Conservation (phyloP, 2,797 vertebrate genomes). For the Zalophus californianus region DNA sequence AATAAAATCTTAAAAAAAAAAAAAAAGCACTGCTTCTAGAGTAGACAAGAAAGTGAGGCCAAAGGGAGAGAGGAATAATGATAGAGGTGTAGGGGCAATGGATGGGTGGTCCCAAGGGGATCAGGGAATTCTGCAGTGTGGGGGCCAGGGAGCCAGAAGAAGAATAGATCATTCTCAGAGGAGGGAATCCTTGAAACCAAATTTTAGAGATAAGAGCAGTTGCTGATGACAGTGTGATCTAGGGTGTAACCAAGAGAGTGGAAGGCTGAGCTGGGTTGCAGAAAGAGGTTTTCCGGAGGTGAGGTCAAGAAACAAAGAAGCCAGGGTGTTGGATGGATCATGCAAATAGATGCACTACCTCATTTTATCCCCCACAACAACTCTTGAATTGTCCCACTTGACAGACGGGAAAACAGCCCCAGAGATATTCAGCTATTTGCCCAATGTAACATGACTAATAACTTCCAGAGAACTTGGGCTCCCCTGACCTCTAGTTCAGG, state of each 20-base stretch:
- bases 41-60: not conserved
- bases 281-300: not conserved
- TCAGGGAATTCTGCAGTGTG: not conserved
- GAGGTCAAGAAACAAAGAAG: not conserved
- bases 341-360: not conserved
- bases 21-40: not conserved
- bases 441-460: not conserved
- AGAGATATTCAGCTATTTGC: not conserved
- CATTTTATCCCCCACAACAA: not conserved
- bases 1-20: too few species aligned
- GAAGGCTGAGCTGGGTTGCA: not conserved
- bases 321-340: not conserved
- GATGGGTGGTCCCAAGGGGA: not conserved
- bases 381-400: conserved; percentile 4
- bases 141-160: not conserved
- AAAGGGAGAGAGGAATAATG: not conserved
- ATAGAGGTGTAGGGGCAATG: not conserved
- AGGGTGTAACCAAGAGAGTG: not conserved
- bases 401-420: conserved; percentile 23
- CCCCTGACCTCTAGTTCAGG: conserved; percentile 16
- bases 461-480: conserved; percentile 31
- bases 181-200: not conserved
- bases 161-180: not conserved
- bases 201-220: not conserved
- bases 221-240: not conserved